Conservation (phyloP, 2,888 invertebrate species). For the Pachydiplax longipennis region DNA sequence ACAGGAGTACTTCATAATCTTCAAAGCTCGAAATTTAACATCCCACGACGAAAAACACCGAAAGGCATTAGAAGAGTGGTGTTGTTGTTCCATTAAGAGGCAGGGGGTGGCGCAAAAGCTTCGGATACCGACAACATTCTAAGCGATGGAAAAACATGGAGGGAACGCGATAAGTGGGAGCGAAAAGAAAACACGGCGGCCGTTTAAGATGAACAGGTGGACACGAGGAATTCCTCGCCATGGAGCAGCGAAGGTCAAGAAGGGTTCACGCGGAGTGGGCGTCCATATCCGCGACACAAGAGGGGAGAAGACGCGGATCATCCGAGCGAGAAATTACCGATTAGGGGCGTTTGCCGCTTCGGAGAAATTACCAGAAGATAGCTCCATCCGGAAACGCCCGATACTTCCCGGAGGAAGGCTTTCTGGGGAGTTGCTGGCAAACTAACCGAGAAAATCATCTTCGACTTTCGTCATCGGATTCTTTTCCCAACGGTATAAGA, state of each 20-base stretch:
- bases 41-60: neutral
- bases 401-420: neutral
- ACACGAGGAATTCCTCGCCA: neutral
- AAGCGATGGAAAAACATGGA: neutral
- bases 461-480: neutral
- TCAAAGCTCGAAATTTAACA: too few species aligned
- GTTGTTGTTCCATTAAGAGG: neutral
- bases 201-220: neutral
- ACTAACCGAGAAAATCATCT: neutral
- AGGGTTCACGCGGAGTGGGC: conserved; percentile 1
- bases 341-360: conserved; percentile 19
- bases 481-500: neutral
- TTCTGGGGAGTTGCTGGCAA: neutral
- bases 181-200: conserved; percentile 2
- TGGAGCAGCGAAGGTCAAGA: neutral
- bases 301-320: neutral
- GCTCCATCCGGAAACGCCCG: conserved; percentile 24
- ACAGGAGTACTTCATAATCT: too few species aligned
- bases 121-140: neutral
- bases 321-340: conserved; percentile 36
- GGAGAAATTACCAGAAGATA: neutral
- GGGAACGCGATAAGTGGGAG: conserved; percentile 16
- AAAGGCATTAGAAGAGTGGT: neutral
- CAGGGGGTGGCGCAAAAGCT: neutral
- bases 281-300: neutral